Conservation (phyloP, 1,140 invertebrate species). For the Carposina sasakii region DNA sequence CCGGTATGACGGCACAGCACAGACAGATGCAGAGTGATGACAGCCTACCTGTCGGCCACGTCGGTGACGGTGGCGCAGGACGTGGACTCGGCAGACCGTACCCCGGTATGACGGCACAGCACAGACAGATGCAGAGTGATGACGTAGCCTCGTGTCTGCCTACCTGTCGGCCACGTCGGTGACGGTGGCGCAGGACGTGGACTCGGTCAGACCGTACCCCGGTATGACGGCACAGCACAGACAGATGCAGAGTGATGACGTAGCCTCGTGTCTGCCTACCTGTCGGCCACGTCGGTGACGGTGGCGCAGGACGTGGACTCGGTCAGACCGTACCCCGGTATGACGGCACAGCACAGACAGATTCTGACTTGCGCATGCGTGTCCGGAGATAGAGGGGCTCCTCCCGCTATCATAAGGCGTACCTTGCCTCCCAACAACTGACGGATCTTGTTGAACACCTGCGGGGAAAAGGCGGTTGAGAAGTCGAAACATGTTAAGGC, state of each 20-base stretch:
- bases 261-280: no score
- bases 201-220: constrained; percentile 98
- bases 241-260: no score
- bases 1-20: constrained; percentile 92
- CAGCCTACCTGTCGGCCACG: constrained; percentile 70
- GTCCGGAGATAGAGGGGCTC: constrained; percentile 95
- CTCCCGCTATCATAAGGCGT: constrained; percentile 90
- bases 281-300: constrained; percentile 83
- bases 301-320: constrained; percentile 96
- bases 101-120: constrained; percentile 92
- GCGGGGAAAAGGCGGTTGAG: constrained; percentile 5
- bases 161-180: constrained; percentile 79
- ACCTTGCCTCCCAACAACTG: constrained; percentile 90
- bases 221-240: constrained; percentile 93
- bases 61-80: constrained; percentile 94
- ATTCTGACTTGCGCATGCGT: constrained; percentile 96
- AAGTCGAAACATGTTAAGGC: not conserved
- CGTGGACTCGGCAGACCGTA: constrained; percentile 98
- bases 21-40: constrained; percentile 95
- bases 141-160: no score
- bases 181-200: constrained; percentile 92
- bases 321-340: constrained; percentile 97
- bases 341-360: constrained; percentile 91
- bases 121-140: constrained; percentile 94
- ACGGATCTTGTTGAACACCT: constrained; percentile 86